A percentile compares a stretch with the other conserved stretches of the same genome.
Evolutionary conservation across 2,888 invertebrate genomes (phyloP).

Genomic region (Spatulosminthurus flaviceps): DNA sequence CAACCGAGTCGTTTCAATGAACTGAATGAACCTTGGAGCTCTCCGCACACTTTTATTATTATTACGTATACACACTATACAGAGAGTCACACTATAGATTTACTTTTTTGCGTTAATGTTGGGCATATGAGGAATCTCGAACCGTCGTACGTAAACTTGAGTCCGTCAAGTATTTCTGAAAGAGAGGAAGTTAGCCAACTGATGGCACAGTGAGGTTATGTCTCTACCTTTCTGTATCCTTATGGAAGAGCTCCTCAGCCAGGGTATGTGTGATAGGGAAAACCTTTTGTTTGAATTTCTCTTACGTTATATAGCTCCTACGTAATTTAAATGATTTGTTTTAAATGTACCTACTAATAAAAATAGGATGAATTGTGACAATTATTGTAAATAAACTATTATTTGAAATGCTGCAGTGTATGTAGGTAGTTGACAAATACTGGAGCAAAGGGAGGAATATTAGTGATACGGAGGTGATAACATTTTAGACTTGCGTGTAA

Average conservation of each 20-base stretch:
- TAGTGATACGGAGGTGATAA: neutral
- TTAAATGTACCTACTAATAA: too few relatives aligned
- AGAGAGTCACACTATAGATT: neutral
- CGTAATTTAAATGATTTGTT: too few relatives aligned
- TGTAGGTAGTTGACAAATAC: constrained; percentile 1
- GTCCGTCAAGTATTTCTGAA: constrained; percentile 24
- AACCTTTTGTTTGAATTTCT: too few relatives aligned
- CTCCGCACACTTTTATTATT: neutral
- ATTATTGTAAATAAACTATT: neutral
- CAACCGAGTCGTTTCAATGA: constrained; percentile 7
- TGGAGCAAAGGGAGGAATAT: too few relatives aligned
- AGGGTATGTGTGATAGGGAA: too few relatives aligned
- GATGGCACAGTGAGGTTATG: neutral
- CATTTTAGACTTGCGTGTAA: neutral
- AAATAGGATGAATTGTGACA: too few relatives aligned
- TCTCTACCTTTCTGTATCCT: too few relatives aligned
- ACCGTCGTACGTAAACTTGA: constrained; percentile 12
- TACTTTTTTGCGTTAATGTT: neutral
- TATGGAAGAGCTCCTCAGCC: too few relatives aligned
- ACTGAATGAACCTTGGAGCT: constrained; percentile 7
- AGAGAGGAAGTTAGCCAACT: neutral
- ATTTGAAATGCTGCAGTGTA: neutral
- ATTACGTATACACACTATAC: neutral
- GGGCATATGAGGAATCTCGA: constrained; percentile 22
- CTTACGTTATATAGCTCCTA: too few relatives aligned